Evolutionary conservation across 2,797 vertebrate genomes (phyloP).

Genomic region (Phrynocephalus guinanensis): DNA sequence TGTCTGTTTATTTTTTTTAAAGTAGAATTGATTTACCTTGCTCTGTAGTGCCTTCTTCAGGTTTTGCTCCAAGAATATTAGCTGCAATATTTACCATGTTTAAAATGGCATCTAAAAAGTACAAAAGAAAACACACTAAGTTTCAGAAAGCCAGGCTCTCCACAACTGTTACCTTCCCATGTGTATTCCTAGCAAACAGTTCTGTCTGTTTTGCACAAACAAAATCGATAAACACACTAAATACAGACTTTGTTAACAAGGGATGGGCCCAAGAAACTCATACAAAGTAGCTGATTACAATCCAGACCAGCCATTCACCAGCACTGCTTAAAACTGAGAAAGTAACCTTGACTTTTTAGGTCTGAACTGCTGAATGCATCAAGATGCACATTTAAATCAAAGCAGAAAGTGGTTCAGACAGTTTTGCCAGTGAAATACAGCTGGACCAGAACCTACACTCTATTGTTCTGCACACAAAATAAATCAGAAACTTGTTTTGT

Average conservation of each 20-base stretch:
- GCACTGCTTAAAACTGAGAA: background rate
- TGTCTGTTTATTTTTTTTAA: background rate
- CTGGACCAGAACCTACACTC: no score
- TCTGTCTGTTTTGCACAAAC: background rate
- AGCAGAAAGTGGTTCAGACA: background rate
- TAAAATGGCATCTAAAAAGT: constrained; percentile 91
- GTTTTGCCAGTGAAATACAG: background rate
- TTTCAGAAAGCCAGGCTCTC: background rate
- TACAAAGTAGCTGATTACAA: background rate
- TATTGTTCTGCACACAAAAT: no score
- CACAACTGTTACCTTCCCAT: background rate
- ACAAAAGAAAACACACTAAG: constrained; percentile 41
- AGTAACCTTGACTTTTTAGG: background rate
- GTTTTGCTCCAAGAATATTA: constrained; percentile 94
- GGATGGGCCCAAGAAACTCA: background rate
- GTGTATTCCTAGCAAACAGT: background rate
- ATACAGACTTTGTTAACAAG: background rate
- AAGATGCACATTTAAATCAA: background rate
- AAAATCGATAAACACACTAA: background rate
- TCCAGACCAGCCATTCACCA: background rate
- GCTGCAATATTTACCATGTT: constrained; percentile 99
- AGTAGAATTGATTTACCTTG: constrained; percentile 81
- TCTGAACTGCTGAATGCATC: background rate
- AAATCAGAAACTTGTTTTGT: no score
- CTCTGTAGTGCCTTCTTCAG: constrained; percentile 80